Percentiles rank a stretch among this genome's conserved stretches.
These are phyloP conservation scores for Rhopalosiphum nymphaeae DNA, from an alignment of 2,888 invertebrate genomes.

Conservation along the genomic window DNA sequence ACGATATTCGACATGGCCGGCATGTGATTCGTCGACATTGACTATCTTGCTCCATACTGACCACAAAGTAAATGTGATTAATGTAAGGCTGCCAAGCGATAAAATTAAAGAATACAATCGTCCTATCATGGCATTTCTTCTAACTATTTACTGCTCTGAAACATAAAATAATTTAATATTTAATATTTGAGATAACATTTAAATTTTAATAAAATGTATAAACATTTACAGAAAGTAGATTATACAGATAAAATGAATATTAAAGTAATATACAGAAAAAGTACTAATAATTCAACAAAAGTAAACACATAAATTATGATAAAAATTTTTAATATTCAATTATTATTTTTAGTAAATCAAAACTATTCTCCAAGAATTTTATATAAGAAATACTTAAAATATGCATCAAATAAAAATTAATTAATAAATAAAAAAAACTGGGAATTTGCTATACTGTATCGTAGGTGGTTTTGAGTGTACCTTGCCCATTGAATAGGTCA, in stretches of 20 bases:
- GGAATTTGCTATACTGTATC: not conserved
- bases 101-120: conserved; percentile 60
- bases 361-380: not conserved
- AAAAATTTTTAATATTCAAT: not conserved
- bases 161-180: conserved; percentile 19
- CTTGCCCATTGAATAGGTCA: not conserved
- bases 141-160: conserved; percentile 47
- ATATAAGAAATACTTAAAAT: not conserved
- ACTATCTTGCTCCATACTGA: conserved; percentile 57
- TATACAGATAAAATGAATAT: not conserved
- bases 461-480: not conserved
- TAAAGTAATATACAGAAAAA: not conserved
- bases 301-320: too few relatives aligned
- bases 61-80: conserved; percentile 57
- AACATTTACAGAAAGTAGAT: not conserved
- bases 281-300: too few relatives aligned
- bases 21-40: conserved; percentile 11
- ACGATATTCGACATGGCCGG: conserved; percentile 37
- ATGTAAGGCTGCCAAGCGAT: conserved; percentile 56
- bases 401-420: not conserved
- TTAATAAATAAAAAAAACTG: not conserved
- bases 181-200: not conserved
- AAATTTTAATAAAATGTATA: not conserved
- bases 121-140: conserved; percentile 63
- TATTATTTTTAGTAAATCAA: not conserved